These are phyloP conservation scores for Mustela lutreola DNA, from an alignment of 2,113 vertebrate genomes.

Conservation along the genomic window DNA sequence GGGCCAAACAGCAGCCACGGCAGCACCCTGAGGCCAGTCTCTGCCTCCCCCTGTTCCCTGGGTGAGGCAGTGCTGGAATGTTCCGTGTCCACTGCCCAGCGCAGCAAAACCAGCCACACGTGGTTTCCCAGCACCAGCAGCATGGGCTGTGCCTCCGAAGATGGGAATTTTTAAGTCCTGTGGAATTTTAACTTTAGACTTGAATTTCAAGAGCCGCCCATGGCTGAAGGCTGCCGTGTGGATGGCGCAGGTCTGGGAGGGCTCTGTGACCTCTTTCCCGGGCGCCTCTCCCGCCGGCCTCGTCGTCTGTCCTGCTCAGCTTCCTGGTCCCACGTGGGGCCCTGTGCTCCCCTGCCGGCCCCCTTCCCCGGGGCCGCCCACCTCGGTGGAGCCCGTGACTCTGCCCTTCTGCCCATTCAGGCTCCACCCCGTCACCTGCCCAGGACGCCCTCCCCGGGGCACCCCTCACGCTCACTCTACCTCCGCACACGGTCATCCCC, in stretches of 20 bases:
- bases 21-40: not conserved
- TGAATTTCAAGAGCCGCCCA: not conserved
- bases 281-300: not conserved
- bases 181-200: not conserved
- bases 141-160: rapidly evolving
- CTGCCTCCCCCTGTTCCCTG: no score
- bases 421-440: not conserved
- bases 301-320: not conserved
- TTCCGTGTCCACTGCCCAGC: no score
- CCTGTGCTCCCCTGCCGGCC: not conserved
- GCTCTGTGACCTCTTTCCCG: not conserved
- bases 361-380: not conserved
- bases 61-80: no score
- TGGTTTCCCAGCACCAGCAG: not conserved
- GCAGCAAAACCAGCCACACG: rapidly evolving
- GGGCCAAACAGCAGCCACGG: not conserved
- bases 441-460: not conserved
- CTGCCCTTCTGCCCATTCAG: not conserved
- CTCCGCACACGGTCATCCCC: not conserved
- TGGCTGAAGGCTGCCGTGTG: not conserved
- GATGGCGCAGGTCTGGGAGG: not conserved
- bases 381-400: not conserved
- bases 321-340: rapidly evolving
- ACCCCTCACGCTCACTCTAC: not conserved
- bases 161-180: not conserved